phyloP scores from a whole-genome alignment of 2,888 invertebrate species.

The Cylindroiulus punctatus region DNA sequence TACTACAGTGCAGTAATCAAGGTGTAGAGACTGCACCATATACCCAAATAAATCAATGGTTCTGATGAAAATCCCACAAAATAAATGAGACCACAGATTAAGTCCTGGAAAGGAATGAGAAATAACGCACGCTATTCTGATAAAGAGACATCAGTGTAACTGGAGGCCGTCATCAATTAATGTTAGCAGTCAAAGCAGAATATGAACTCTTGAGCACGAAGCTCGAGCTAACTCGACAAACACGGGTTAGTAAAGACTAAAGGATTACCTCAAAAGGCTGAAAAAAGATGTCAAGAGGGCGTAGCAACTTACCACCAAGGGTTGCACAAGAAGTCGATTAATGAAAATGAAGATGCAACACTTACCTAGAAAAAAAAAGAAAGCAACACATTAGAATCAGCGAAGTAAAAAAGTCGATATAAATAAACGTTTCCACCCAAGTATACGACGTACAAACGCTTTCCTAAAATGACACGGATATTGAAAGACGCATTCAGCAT shows the following conservation, averaged over 20 bases:
- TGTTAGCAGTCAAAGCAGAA: conserved; percentile 31
- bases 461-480: too few relatives aligned
- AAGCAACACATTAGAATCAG: not conserved
- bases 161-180: conserved; percentile 23
- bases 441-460: not conserved
- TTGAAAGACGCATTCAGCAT: too few relatives aligned
- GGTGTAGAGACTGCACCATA: not conserved
- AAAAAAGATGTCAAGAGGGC: not conserved
- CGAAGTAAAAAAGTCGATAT: not conserved
- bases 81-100: conserved; percentile 42
- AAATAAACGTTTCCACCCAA: not conserved
- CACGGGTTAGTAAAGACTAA: not conserved
- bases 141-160: conserved; percentile 16
- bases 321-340: not conserved
- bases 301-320: not conserved
- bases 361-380: conserved; percentile 18
- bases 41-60: not conserved
- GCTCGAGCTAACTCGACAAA: not conserved
- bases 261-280: conserved; percentile 2
- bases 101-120: not conserved
- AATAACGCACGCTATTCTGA: not conserved
- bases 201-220: conserved; percentile 8
- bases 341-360: conserved; percentile 6
- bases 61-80: not conserved
- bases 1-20: not conserved